Percentiles rank a stretch among this genome's conserved stretches.
phyloP scores from a whole-genome alignment of 1,140 invertebrate species.

The Penaeus chinensis region DNA sequence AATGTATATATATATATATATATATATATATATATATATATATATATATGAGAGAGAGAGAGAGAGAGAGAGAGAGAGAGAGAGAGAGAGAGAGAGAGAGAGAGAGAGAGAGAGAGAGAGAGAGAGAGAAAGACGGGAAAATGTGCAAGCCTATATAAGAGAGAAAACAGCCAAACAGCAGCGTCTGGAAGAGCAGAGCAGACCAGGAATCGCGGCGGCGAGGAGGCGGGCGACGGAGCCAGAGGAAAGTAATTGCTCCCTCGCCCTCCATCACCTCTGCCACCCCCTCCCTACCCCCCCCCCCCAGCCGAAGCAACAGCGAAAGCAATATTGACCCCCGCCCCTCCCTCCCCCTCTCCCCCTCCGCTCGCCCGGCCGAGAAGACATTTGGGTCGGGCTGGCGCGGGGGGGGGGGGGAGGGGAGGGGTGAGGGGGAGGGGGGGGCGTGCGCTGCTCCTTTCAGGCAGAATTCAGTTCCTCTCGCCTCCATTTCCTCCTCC shows the following conservation, averaged over 20 bases:
- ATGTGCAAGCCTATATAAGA: no score
- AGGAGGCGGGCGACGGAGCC: background rate
- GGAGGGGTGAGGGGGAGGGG: background rate
- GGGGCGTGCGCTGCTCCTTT: background rate
- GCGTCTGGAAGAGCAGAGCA: background rate
- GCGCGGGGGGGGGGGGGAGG: background rate
- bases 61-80: no score
- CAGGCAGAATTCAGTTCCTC: background rate
- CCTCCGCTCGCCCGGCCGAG: background rate
- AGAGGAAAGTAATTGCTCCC: background rate
- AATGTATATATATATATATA: no score
- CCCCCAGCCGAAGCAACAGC: background rate
- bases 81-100: no score
- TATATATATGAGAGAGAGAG: no score
- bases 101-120: no score
- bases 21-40: no score
- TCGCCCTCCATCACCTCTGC: background rate
- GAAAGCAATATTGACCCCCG: background rate
- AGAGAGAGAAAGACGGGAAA: no score
- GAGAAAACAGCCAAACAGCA: no score
- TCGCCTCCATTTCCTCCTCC: background rate
- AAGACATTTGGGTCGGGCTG: background rate
- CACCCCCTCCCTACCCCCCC: background rate
- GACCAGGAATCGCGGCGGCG: background rate
- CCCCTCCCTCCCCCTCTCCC: slow-evolving; percentile 1